Evolutionary conservation across 2,888 invertebrate genomes (phyloP).

Genomic region (Drosophila antonietae): DNA sequence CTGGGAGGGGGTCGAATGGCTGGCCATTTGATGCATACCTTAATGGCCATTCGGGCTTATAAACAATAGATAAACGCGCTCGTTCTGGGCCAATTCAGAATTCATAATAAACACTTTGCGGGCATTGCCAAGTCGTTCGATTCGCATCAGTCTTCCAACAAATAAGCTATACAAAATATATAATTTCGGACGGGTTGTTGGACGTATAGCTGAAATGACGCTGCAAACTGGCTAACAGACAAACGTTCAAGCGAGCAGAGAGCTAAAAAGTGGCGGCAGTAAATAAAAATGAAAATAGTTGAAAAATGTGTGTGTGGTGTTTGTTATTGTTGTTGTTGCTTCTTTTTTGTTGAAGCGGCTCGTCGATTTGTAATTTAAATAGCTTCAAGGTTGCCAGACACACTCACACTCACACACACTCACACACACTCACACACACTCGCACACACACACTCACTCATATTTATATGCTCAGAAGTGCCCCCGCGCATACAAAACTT

Average conservation of each 20-base stretch:
- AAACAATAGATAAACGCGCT: constrained; percentile 79
- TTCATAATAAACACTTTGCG: constrained; percentile 76
- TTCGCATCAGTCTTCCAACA: constrained; percentile 75
- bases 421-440: constrained; percentile 8
- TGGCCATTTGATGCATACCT: constrained; percentile 72
- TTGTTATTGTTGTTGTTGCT: constrained; percentile 37
- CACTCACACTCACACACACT: constrained; percentile 11
- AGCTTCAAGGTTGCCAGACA: constrained; percentile 75
- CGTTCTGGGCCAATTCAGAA: constrained; percentile 67
- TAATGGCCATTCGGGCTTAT: constrained; percentile 66
- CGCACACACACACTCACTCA: background rate
- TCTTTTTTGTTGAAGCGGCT: constrained; percentile 37
- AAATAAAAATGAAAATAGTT: constrained; percentile 81
- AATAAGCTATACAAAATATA: constrained; percentile 51
- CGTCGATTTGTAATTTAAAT: constrained; percentile 78
- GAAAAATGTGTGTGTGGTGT: constrained; percentile 57
- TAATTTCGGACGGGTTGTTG: constrained; percentile 34
- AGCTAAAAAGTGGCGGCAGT: constrained; percentile 72
- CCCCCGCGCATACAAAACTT: constrained; percentile 66
- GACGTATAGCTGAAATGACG: constrained; percentile 19
- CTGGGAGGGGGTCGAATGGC: constrained; percentile 18
- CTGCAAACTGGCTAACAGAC: constrained; percentile 9
- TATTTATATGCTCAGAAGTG: constrained; percentile 38
- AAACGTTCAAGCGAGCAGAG: constrained; percentile 20
- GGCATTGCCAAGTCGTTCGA: constrained; percentile 71